Evolutionary conservation across 2,888 invertebrate species (phyloP).

Genomic region (Willowsia nigromaculata): DNA sequence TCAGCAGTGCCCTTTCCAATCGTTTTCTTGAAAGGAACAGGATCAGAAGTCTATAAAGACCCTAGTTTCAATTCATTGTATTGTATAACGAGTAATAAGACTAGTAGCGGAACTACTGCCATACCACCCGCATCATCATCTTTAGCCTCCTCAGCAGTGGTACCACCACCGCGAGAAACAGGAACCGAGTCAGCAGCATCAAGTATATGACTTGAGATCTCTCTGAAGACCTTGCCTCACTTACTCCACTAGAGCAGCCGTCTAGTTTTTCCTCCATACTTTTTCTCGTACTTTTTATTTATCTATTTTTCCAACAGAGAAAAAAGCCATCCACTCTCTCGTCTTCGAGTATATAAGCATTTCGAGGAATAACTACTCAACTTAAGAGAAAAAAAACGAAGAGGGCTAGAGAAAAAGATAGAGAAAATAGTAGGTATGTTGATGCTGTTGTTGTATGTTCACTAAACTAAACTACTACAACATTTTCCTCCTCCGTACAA

Average conservation of each 20-base stretch:
- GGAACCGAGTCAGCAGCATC: conserved; percentile 26
- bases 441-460: conserved; percentile 44
- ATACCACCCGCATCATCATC: background rate
- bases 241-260: conserved; percentile 17
- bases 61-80: background rate
- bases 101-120: conserved; percentile 13
- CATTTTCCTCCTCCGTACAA: conserved; percentile 5
- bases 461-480: conserved; percentile 28
- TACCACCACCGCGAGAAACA: background rate
- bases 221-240: conserved; percentile 55
- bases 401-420: background rate
- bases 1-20: conserved; percentile 52
- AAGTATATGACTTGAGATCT: conserved; percentile 68
- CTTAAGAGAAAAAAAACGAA: conserved; percentile 7
- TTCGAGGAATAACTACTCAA: conserved; percentile 49
- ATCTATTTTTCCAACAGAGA: conserved; percentile 1
- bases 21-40: conserved; percentile 7
- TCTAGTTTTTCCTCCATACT: conserved; percentile 19
- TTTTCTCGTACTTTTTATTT: conserved; percentile 17
- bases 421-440: conserved; percentile 64
- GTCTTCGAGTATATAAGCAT: conserved; percentile 15
- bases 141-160: background rate
- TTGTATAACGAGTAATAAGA: background rate
- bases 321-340: conserved; percentile 49
- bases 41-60: background rate